Conservation (phyloP, 2,888 invertebrate genomes). For the Acleris laterana region DNA sequence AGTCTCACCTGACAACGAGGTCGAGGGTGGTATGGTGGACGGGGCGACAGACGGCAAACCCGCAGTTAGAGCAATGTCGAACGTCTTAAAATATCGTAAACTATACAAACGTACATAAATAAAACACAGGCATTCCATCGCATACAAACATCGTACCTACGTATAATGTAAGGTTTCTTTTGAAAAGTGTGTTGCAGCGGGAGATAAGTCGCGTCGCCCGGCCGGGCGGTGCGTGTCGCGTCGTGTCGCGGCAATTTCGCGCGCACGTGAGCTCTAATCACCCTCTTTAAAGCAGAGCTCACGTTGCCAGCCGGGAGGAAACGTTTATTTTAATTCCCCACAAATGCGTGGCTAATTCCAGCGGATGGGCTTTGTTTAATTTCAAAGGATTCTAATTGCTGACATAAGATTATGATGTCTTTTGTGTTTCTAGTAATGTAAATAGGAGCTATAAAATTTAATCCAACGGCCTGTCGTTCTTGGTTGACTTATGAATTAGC, state of each 20-base stretch:
- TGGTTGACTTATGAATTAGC: conserved; percentile 25
- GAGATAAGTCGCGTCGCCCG: background rate
- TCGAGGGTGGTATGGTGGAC: too few species aligned
- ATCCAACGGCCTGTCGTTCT: conserved; percentile 20
- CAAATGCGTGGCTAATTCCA: conserved; percentile 76
- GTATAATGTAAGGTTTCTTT: background rate
- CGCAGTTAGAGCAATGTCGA: too few species aligned
- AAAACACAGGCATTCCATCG: too few species aligned
- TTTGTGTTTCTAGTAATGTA: conserved; percentile 36
- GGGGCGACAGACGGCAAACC: too few species aligned
- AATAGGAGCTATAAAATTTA: conserved; percentile 31
- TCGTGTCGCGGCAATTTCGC: conserved; percentile 61
- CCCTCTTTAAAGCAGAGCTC: conserved; percentile 71
- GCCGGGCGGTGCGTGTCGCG: conserved; percentile 53
- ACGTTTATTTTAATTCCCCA: conserved; percentile 76
- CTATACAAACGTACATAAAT: too few species aligned
- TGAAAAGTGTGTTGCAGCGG: conserved; percentile 19
- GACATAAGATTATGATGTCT: conserved; percentile 48
- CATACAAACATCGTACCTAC: too few species aligned
- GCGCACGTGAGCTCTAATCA: conserved; percentile 72
- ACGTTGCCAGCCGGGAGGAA: conserved; percentile 63
- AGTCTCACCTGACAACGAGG: too few species aligned
- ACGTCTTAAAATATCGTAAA: too few species aligned
- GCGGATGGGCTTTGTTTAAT: conserved; percentile 70
- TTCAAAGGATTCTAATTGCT: conserved; percentile 63